Base-by-base conservation (phyloP, 2,888 invertebrate species). In the Scaptomyza reducta region DNA sequence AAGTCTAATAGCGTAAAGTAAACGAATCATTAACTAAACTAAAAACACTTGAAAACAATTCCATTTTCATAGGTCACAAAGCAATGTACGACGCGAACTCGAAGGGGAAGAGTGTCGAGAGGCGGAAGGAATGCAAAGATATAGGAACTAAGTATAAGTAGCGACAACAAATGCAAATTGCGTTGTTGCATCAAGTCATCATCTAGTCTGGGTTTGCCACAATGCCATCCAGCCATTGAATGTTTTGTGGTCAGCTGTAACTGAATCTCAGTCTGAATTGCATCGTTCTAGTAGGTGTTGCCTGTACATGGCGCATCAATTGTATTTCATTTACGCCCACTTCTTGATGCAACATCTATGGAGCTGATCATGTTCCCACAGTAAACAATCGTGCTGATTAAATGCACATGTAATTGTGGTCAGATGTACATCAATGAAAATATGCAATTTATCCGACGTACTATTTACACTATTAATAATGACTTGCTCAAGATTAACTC, bases 101-200 rank as follows among this genome's bases (percentile, higher is more conserved):
- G 46, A 31, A 45, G 22, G 4, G 14, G 18, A 1, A 25, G n/a
- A 13, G n/a, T n/a, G 16, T 5, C 35, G 18, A 18, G 35, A 18
- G 1, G 14, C 9, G 10, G 9, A 22, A 2, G 16, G 18, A 56
- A 27, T 13, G 14, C 29, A 38, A 51, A 59, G 47, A 74, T 63
- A 56, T 55, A 49, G 47, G 35, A 31, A 40, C 47, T 45, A 10
- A 40, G 40, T 40, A 57, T 31, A 11, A 29, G 22, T 16, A 42
- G 71, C 60, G 50, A 65, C 54, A 70, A 58, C 44, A 70, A 59
- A 63, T 71, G 68, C 67, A 63, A 74, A 72, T 77, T 74, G 74
- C 74, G 74, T 54, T 63, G 72, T 76, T 74, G 75, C 45, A 57
- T 58, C 61, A 42, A 47, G 50, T 55, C 57, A 51, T 22, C 22